Base-by-base conservation (phyloP, 2,888 invertebrate genomes). In the Leptinotarsa haldemani region DNA sequence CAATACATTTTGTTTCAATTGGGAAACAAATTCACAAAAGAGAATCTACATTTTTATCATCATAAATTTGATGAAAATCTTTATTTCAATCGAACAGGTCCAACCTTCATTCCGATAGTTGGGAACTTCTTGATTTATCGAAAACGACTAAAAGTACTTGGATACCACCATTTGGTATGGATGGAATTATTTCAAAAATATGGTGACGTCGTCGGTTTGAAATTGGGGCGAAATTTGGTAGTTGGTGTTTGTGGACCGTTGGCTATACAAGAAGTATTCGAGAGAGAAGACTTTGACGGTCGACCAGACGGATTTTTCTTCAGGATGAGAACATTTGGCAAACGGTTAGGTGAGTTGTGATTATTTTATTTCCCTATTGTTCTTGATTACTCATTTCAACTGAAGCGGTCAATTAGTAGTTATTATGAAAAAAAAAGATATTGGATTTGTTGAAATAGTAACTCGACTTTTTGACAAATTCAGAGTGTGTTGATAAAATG, bases 281-380 rank as follows among this genome's bases (percentile, higher is more conserved):
- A 88, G 1, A 88, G 89, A 13, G 91, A 91, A 20, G 92, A 92
- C 74, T 93, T 93, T 79, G 92, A 93, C 81, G 93, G 93, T 0
- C 88, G 94, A 73, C 94, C 94, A 0, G 90, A 93, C 79, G 93
- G 91, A 46, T 94, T 93, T 83, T 92, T 94, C 82, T 90, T 93
- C 79, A 88, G 90, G 77, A 85, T 93, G 73, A 88, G 94, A 71
- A 90, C 93, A 40, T 91, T 93, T 76, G 93, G 93, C 18, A 90
- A 92, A 84, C 88, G 91, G 85, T 87, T 90, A 78, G 94, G 94
- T 93, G 84, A 85, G 84, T 47, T 12, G 53, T n/a, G 12, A 18
- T 25, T 52, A 4, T 25, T 9, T 70, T 20, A 20, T 64, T 7
- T 58, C 12, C 15, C 25, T 40, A 58, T 25, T 46, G 16, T 22